Conservation (phyloP, 2,797 vertebrate genomes). For the Lates japonicus region DNA sequence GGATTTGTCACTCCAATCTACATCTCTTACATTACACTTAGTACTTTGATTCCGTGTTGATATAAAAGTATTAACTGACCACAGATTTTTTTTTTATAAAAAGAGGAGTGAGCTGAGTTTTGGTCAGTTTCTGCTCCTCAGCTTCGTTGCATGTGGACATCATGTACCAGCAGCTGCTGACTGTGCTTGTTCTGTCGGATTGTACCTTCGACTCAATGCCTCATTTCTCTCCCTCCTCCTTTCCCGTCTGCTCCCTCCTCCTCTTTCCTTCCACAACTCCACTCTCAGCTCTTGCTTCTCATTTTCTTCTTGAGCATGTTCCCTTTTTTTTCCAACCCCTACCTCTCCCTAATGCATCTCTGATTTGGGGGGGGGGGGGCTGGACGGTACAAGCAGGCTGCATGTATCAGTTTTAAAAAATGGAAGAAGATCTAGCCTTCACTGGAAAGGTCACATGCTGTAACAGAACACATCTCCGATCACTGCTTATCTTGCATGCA, state of each 20-base stretch:
- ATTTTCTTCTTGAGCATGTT: slow-evolving; percentile 42
- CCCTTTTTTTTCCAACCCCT: background rate
- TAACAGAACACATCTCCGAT: slow-evolving; percentile 4
- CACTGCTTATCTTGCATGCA: slow-evolving; percentile 10
- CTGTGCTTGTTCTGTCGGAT: slow-evolving; percentile 31
- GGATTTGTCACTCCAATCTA: too few species aligned
- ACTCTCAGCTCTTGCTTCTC: slow-evolving; percentile 22
- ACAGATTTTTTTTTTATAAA: too few species aligned
- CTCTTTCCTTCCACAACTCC: background rate
- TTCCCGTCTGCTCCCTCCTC: background rate
- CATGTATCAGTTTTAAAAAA: background rate
- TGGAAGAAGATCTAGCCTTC: background rate
- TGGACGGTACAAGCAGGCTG: background rate
- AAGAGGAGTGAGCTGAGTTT: background rate
- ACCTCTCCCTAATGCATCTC: background rate
- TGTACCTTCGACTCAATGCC: slow-evolving; percentile 44
- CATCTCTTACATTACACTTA: background rate
- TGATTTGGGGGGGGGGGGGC: background rate
- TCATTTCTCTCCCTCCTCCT: slow-evolving; percentile 32
- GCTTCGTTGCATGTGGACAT: slow-evolving; percentile 39
- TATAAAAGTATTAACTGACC: too few species aligned
- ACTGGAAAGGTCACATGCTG: slow-evolving; percentile 1
- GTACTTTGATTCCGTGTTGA: background rate
- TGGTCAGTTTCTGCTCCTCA: slow-evolving; percentile 31
- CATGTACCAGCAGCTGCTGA: slow-evolving; percentile 55